Percentiles rank a stretch among this genome's conserved stretches.
Evolutionary conservation across 2,113 vertebrate species (phyloP).

Genomic region (Mesitornis unicolor): DNA sequence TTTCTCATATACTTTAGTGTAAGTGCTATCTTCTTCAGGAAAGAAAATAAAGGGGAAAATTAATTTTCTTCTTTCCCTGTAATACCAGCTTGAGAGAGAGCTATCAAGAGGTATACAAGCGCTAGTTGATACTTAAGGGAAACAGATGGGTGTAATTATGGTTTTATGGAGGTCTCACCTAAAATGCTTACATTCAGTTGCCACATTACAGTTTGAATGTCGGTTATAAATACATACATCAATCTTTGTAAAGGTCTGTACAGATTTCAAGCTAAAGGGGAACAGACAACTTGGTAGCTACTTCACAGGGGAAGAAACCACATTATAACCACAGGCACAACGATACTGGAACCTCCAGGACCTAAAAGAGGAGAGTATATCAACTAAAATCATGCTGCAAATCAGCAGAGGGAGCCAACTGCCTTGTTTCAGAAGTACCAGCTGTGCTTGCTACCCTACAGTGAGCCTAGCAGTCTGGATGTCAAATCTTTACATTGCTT

Average conservation of each 20-base stretch:
- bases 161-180: conserved; percentile 17
- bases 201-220: not conserved
- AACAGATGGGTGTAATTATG: not conserved
- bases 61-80: not conserved
- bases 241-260: not conserved
- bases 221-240: not conserved
- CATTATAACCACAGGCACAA: not conserved
- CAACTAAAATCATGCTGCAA: not conserved
- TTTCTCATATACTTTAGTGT: not conserved
- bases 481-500: not conserved
- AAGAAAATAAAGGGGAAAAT: not conserved
- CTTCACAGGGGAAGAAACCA: not conserved
- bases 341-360: not conserved
- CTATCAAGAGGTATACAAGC: not conserved
- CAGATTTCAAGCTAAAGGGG: not conserved
- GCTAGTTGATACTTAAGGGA: conserved; percentile 1
- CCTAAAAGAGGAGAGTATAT: not conserved
- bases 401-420: conserved; percentile 57
- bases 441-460: not conserved
- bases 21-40: not conserved
- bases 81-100: not conserved
- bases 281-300: not conserved
- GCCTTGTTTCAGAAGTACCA: not conserved
- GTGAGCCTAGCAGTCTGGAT: not conserved
- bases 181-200: conserved; percentile 9